phyloP scores from a whole-genome alignment of 2,797 vertebrate species.

The Myioborus melanocephalus region DNA sequence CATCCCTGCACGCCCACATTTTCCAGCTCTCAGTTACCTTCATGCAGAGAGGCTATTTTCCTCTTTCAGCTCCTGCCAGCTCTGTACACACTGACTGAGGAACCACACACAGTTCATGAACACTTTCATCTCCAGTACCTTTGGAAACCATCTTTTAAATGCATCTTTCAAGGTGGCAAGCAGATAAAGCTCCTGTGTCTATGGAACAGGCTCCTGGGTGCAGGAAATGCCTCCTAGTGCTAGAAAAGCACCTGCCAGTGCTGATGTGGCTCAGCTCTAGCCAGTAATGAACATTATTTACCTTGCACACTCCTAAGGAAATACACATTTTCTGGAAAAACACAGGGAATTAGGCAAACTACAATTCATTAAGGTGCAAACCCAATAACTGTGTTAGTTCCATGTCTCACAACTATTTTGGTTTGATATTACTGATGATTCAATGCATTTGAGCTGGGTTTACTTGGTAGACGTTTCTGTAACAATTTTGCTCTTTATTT shows the following conservation, averaged over 20 bases:
- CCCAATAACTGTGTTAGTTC: not conserved
- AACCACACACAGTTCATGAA: not conserved
- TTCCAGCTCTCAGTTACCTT: not conserved
- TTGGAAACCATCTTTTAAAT: not conserved
- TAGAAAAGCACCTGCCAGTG: not conserved
- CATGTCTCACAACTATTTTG: not conserved
- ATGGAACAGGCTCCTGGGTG: not conserved
- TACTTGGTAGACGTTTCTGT: not conserved
- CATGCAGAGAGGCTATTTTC: not conserved
- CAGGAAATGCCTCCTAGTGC: not conserved
- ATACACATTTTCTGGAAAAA: not conserved
- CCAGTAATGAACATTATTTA: not conserved
- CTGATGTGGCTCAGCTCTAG: not conserved
- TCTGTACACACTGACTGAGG: not conserved
- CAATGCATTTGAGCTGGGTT: not conserved
- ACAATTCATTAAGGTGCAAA: not conserved
- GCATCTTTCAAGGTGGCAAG: not conserved
- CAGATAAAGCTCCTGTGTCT: not conserved
- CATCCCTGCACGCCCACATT: not conserved
- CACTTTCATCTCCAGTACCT: not conserved
- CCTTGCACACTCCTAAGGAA: not conserved
- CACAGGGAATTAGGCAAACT: not conserved
- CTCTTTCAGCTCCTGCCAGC: not conserved
- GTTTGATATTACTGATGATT: not conserved
- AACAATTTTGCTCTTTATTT: not conserved